Conservation (phyloP, 2,113 vertebrate genomes). For the Psilopsiagon aymara region DNA sequence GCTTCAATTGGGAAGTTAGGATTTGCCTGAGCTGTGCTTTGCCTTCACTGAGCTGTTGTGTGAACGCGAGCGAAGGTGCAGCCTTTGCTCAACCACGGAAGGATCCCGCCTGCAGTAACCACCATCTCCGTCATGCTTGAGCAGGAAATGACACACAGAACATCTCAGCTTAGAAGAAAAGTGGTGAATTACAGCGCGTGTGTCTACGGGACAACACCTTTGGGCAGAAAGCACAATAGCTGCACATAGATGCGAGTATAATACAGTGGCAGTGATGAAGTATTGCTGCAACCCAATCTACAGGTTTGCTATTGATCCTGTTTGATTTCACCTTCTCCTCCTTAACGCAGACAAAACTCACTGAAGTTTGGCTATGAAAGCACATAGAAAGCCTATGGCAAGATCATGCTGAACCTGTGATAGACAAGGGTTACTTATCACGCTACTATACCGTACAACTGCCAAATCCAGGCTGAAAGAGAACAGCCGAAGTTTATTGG, state of each 20-base stretch:
- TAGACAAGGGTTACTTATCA: neutral
- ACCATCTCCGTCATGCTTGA: rapidly evolving
- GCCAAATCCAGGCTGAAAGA: neutral
- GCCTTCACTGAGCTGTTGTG: neutral
- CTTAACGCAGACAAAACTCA: neutral
- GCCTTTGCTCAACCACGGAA: neutral
- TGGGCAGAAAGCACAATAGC: neutral
- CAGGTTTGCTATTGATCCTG: neutral
- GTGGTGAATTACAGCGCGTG: neutral
- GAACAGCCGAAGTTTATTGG: neutral
- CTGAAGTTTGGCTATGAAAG: neutral
- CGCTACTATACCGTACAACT: rapidly evolving
- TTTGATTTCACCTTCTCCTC: neutral
- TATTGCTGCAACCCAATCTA: neutral
- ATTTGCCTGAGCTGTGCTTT: neutral
- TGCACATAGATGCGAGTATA: neutral
- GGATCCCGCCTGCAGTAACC: neutral
- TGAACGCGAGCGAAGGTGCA: neutral
- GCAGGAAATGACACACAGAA: neutral
- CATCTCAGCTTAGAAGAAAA: neutral
- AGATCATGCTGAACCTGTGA: neutral
- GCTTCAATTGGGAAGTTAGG: neutral
- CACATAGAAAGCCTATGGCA: neutral
- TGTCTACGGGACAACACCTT: neutral
- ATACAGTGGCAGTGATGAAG: neutral